These are phyloP conservation scores for Eueides isabella DNA, from an alignment of 1,140 invertebrate genomes.

Conservation along the genomic window DNA sequence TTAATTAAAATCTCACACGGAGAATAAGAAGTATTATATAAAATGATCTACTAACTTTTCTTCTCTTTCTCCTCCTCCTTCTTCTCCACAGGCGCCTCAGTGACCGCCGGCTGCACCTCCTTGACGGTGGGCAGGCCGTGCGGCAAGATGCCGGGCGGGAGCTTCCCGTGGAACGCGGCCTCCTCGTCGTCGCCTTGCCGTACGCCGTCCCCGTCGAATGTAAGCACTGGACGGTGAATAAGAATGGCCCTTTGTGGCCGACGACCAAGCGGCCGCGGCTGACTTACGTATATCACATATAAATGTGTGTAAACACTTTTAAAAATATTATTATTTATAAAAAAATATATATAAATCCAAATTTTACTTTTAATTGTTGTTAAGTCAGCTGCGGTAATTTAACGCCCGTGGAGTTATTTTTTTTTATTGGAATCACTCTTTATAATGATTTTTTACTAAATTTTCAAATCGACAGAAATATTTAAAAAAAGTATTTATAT, in stretches of 20 bases:
- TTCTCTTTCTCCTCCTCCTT: constrained; percentile 86
- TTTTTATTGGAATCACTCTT: neutral
- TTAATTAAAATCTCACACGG: too few species aligned
- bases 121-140: constrained; percentile 97
- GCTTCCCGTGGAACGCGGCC: constrained; percentile 90
- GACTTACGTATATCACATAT: constrained; percentile 20
- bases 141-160: constrained; percentile 95
- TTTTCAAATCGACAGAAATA: neutral
- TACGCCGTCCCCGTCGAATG: constrained; percentile 93
- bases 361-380: neutral
- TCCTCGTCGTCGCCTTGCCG: constrained; percentile 97
- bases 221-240: constrained; percentile 98
- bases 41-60: constrained; percentile 49
- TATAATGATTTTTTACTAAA: neutral
- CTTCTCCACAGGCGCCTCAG: constrained; percentile 89
- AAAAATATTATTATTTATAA: neutral
- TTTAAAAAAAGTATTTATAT: neutral
- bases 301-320: neutral
- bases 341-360: neutral
- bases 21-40: too few species aligned
- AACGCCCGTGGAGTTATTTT: constrained; percentile 35
- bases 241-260: constrained; percentile 82
- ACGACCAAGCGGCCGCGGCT: constrained; percentile 44
- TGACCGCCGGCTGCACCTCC: constrained; percentile 95
- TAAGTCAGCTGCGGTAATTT: constrained; percentile 36